phyloP scores from a whole-genome alignment of 23 tunicate genomes.

The Phallusia fumigata region DNA sequence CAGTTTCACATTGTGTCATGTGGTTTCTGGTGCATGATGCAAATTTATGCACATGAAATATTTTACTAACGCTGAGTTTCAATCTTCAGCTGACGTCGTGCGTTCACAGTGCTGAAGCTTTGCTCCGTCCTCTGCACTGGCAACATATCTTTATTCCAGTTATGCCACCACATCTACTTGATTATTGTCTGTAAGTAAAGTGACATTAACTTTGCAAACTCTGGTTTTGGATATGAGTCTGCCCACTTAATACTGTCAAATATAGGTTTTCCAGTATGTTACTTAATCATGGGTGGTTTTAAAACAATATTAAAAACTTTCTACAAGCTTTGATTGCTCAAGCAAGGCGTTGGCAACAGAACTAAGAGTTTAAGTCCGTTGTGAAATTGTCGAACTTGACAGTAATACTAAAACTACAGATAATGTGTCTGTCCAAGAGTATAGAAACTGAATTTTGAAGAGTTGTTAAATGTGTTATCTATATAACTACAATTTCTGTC shows the following conservation, averaged over 20 bases:
- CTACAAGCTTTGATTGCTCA: not conserved
- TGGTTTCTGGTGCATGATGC: not conserved
- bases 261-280: too few species aligned
- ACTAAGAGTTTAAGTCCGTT: too few species aligned
- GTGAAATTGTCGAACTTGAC: too few species aligned
- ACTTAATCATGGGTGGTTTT: not conserved
- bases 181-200: constrained; percentile 69
- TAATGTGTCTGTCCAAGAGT: too few species aligned
- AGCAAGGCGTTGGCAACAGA: too few species aligned
- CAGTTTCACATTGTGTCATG: not conserved
- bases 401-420: too few species aligned
- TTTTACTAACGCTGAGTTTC: not conserved
- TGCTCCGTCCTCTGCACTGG: constrained; percentile 82
- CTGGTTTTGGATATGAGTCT: not conserved
- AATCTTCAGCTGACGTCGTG: constrained; percentile 67
- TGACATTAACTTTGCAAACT: not conserved
- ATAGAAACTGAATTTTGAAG: too few species aligned
- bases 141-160: constrained; percentile 93
- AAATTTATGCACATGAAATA: not conserved
- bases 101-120: constrained; percentile 81
- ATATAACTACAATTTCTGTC: too few species aligned
- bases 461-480: too few species aligned
- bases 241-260: not conserved
- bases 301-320: not conserved
- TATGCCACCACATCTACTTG: constrained; percentile 75